Evolutionary conservation across 2,797 vertebrate species (phyloP).

Genomic region (Falco novaeseelandiae): DNA sequence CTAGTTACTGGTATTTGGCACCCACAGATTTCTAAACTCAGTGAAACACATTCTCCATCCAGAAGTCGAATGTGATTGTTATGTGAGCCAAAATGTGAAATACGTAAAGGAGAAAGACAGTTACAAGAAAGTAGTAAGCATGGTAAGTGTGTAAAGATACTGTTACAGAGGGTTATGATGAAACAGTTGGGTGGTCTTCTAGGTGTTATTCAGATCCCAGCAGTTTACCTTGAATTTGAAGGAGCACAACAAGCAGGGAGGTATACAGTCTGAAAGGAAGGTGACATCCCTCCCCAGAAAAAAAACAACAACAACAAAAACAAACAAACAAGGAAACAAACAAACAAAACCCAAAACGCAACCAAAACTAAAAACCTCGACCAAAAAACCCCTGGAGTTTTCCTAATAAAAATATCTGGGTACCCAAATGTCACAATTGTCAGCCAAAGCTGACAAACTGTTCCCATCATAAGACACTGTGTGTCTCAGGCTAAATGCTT

Average conservation of each 20-base stretch:
- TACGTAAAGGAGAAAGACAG: neutral
- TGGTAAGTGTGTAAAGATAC: neutral
- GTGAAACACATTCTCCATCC: neutral
- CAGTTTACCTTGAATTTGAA: neutral
- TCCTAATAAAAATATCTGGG: neutral
- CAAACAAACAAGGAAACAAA: too few relatives aligned
- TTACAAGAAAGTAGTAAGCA: neutral
- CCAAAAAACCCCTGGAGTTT: rapidly evolving
- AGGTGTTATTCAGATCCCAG: neutral
- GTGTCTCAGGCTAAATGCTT: neutral
- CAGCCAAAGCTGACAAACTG: neutral
- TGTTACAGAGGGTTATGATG: neutral
- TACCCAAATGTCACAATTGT: neutral
- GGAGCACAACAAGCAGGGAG: neutral
- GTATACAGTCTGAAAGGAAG: neutral
- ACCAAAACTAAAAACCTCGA: neutral
- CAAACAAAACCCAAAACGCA: too few relatives aligned
- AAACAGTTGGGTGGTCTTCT: neutral
- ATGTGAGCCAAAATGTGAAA: neutral
- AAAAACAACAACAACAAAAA: neutral
- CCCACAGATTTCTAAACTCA: neutral
- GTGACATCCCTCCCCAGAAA: rapidly evolving
- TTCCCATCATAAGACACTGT: neutral
- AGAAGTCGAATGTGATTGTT: neutral
- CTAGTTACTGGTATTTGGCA: neutral